A percentile compares a stretch with the other conserved stretches of the same genome.
Evolutionary conservation across 2,797 vertebrate species (phyloP).

Genomic region (Brotula barbata): DNA sequence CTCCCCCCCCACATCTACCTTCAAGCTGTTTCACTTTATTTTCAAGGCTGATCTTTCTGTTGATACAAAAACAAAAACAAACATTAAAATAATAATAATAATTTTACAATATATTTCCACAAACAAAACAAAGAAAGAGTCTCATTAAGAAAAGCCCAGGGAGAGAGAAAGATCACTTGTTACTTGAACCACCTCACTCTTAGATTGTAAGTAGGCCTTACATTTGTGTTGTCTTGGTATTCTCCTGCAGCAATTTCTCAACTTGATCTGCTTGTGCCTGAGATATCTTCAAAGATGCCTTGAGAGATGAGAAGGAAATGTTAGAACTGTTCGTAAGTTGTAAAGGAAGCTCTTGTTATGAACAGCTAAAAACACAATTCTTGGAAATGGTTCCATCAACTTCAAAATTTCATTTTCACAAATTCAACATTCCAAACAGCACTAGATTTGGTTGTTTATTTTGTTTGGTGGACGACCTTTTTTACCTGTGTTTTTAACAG

Average conservation of each 20-base stretch:
- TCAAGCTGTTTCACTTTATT: constrained; percentile 85
- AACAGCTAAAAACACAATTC: background rate
- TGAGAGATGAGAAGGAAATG: constrained; percentile 6
- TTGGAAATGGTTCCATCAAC: no score
- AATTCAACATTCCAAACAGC: background rate
- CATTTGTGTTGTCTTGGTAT: constrained; percentile 78
- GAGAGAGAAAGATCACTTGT: no score
- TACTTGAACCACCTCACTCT: no score
- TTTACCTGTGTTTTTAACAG: constrained; percentile 83
- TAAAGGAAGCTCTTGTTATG: background rate
- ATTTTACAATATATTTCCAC: background rate
- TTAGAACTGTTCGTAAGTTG: background rate
- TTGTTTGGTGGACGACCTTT: background rate
- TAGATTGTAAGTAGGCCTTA: constrained; percentile 67
- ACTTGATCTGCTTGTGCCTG: constrained; percentile 80
- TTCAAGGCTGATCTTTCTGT: constrained; percentile 89
- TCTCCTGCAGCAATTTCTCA: constrained; percentile 82
- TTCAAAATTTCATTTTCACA: no score
- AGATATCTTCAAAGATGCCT: constrained; percentile 86
- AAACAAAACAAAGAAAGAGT: background rate
- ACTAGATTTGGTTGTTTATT: background rate
- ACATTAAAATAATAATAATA: background rate
- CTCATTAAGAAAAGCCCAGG: no score
- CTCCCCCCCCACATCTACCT: constrained; percentile 81
- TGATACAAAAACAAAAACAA: constrained; percentile 3